Base-by-base conservation (phyloP, 2,113 vertebrate genomes). In the Ochotona curzoniae region DNA sequence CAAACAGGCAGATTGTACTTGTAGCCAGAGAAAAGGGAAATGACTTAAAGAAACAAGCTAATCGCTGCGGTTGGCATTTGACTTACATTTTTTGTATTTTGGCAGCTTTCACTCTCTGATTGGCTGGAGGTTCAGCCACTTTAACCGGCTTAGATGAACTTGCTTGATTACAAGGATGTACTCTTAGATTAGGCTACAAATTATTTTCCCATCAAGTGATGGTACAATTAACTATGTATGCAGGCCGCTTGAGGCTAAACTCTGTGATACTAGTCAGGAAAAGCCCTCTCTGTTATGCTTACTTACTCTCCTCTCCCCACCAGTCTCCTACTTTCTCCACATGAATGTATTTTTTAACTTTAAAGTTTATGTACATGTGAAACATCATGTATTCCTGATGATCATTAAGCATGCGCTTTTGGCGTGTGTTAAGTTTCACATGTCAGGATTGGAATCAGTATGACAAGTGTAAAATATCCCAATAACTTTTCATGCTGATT, bases 401-500 rank as follows among this genome's bases (percentile, higher is more conserved):
- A 79, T 71, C 70, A 66, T 5, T 80, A 67, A 93, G 26, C 44
- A 61, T 78, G 57, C 25, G 70, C n/a, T 32, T 70, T 71, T 82
- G 35, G 87, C 30, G 47, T 85, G 15, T 60, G 32, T 61, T 79
- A 69, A 73, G 13, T 76, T 0, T 82, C 82, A 54, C 25, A 80
- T 14, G 73, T 75, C 5, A 57, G 0, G 90, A 67, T 66, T 90
- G 14, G 90, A 84, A 5, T 60, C 25, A 49, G 8, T 49, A 87
- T n/a, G 15, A 83, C 21, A 63, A 76, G 73, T 67, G 6, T 30
- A 88, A 89, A 91, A 38, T 28, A 26, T 80, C 67, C 71, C 73
- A 28, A 61, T 73, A 57, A 67, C 80, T 94, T 89, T 93, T 61
- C 14, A 60, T 79, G 38, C 23, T 79, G 66, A 82, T 66, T n/a